Evolutionary conservation across 2,797 vertebrate species (phyloP), one percentile per base, ranked within the genome.

Genomic region (Pangasius mekongensis): DNA sequence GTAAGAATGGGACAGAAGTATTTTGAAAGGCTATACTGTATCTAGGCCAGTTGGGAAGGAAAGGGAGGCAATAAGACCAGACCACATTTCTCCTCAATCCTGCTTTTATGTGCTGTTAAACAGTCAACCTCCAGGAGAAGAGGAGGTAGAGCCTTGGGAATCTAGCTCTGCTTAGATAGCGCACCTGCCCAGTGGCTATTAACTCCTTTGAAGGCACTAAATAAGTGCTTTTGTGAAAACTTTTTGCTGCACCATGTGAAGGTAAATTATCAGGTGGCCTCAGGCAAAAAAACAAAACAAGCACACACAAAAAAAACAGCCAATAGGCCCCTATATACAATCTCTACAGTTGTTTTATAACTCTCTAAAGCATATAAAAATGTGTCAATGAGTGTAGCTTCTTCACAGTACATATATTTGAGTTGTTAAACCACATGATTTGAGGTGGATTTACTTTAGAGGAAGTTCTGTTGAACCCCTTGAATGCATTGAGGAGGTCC

Each of bases 401-500:
- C 39, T 86, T 71, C 77, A 83, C 47, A 83, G 85, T 87, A 69
- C 36, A 60, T 52, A 56, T 30, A 82, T n/a, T 20, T 39, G 62
- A 39, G 52, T 24, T 85, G 49, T 86, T 62, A 76, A 89, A 81
- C 39, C 83, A 27, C 87, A 69, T 80, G 62, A 39, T 89, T 87
- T 64, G 84, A 64, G 56, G 60, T 88, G 67, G n/a, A 84, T 89
- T 86, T 86, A 54, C 80, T 86, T 86, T 73, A 85, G 82, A 86
- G 86, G 83, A 88, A 87, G 88, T 91, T 74, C 67, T 85, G 58
- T 62, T 80, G 87, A 87, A 87, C 91, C 71, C 62, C 58, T 20
- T 76, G 83, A 87, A 81, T 85, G 91, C 91, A 94, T 97, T 97
- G 93, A 94, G 94, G 86, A 80, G 94, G 96, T 95, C 96, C 94